phyloP scores from a whole-genome alignment of 2,113 vertebrate genomes.

The Macaca nemestrina region DNA sequence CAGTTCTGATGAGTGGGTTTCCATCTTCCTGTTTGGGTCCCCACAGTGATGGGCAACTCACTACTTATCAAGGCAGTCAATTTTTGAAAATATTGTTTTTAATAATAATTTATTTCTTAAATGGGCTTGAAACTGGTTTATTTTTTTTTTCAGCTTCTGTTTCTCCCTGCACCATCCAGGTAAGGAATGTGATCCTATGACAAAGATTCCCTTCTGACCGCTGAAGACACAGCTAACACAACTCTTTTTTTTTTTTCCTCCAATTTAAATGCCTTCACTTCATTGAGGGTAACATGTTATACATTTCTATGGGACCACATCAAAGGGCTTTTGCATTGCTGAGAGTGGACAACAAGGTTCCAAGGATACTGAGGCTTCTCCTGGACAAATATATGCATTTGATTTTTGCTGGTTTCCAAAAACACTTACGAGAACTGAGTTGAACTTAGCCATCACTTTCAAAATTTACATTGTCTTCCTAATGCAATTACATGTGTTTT shows the following conservation, averaged over 20 bases:
- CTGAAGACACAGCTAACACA: too few species aligned
- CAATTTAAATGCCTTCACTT: rapidly evolving
- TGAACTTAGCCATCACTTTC: background rate
- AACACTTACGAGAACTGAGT: rapidly evolving
- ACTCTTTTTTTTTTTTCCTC: background rate
- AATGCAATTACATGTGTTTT: background rate
- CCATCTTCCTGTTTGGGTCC: background rate
- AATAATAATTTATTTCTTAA: background rate
- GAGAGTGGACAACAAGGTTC: background rate
- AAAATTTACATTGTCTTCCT: background rate
- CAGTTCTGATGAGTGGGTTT: rapidly evolving
- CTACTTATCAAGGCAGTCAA: rapidly evolving
- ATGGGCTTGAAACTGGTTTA: background rate
- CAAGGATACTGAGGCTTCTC: rapidly evolving
- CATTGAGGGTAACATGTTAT: background rate
- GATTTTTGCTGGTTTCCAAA: background rate
- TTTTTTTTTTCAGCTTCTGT: rapidly evolving
- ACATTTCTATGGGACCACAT: background rate
- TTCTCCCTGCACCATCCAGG: background rate
- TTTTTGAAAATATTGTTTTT: background rate
- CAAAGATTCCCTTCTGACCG: background rate
- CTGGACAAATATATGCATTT: rapidly evolving
- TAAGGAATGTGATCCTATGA: rapidly evolving
- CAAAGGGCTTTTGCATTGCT: background rate
- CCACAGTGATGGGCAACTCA: background rate